phyloP scores from a whole-genome alignment of 53 echinoderm and acorn worm species.

The Glandiceps talaboti region DNA sequence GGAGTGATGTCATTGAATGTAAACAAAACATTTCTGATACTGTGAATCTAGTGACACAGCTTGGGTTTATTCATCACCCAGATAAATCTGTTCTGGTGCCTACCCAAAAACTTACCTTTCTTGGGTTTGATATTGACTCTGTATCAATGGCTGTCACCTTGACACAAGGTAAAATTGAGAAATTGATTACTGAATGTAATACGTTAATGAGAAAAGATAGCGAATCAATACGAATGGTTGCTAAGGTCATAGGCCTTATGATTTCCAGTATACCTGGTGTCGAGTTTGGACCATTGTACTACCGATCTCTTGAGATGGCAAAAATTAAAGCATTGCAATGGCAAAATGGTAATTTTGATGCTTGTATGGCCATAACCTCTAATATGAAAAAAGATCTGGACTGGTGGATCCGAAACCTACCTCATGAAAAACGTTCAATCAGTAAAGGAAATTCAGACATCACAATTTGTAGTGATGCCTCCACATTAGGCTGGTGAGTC shows the following conservation, averaged over 20 bases:
- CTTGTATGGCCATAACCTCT: not conserved
- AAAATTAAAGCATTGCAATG: no score
- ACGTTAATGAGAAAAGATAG: slow-evolving; percentile 9
- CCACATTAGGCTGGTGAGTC: no score
- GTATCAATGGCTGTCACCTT: no score
- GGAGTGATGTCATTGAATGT: slow-evolving; percentile 19
- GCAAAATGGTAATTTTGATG: not conserved
- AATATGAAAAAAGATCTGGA: not conserved
- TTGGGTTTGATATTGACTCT: slow-evolving; percentile 17
- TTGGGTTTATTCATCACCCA: slow-evolving; percentile 22
- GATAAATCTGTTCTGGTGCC: slow-evolving; percentile 11
- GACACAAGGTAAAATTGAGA: not conserved
- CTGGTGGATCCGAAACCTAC: not conserved
- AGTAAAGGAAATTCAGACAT: no score
- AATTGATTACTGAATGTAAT: slow-evolving; percentile 7
- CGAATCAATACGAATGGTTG: no score
- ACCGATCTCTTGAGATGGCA: no score
- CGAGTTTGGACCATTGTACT: no score
- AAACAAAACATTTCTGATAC: slow-evolving; percentile 5
- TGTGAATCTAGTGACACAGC: slow-evolving; percentile 2
- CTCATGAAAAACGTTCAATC: no score
- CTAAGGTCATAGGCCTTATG: slow-evolving; percentile 27
- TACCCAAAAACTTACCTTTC: slow-evolving; percentile 6
- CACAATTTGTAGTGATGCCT: no score
- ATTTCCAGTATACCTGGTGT: no score